phyloP scores from a whole-genome alignment of 2,113 vertebrate genomes.

The Ictalurus punctatus region DNA sequence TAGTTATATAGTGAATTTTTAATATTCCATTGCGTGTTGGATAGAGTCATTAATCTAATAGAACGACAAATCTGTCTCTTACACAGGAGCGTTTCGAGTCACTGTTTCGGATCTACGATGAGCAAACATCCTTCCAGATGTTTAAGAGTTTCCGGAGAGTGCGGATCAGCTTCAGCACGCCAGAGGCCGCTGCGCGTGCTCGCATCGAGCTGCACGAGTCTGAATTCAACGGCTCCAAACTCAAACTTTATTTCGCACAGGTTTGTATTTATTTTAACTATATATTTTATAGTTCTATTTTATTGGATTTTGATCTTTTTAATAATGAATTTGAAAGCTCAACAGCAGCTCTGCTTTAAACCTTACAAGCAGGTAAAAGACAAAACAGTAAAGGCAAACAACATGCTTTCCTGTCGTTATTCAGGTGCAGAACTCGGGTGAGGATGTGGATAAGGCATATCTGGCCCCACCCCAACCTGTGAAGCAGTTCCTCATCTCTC shows the following conservation, averaged over 20 bases:
- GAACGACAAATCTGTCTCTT: neutral
- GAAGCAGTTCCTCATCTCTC: slow-evolving; percentile 97
- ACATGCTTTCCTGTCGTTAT: neutral
- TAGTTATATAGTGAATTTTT: neutral
- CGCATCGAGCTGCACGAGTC: slow-evolving; percentile 93
- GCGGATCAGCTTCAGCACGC: slow-evolving; percentile 92
- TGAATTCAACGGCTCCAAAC: slow-evolving; percentile 86
- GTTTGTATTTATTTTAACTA: slow-evolving; percentile 63
- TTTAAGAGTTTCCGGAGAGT: slow-evolving; percentile 96
- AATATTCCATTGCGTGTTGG: neutral
- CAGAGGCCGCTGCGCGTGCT: slow-evolving; percentile 89
- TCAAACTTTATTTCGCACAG: slow-evolving; percentile 96
- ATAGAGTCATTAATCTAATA: neutral
- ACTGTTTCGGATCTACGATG: slow-evolving; percentile 87
- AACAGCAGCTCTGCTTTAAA: neutral
- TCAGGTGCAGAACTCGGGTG: slow-evolving; percentile 83
- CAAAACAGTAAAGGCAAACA: neutral
- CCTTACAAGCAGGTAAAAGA: neutral
- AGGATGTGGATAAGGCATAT: slow-evolving; percentile 86
- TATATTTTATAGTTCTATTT: neutral
- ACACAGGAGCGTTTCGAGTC: slow-evolving; percentile 90
- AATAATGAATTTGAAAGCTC: neutral
- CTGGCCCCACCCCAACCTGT: slow-evolving; percentile 88
- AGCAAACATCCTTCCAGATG: slow-evolving; percentile 88
- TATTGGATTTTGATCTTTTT: neutral